Base-by-base conservation (phyloP, 2,888 invertebrate genomes). In the Caenorhabditis virilis region DNA sequence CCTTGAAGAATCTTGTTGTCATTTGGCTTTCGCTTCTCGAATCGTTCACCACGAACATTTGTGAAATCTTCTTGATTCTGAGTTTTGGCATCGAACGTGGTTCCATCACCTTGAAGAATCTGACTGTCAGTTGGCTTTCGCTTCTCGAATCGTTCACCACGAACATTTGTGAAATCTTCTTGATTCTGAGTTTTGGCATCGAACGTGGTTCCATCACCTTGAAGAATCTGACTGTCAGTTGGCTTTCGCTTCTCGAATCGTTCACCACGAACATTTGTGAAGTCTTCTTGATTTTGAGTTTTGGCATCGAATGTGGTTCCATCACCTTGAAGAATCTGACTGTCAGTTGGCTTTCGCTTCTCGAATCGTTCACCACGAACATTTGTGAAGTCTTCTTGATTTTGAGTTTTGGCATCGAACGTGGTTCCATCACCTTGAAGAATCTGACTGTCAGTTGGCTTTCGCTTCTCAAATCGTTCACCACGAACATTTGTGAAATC, bases 211-310 rank as follows among this genome's bases (percentile, higher is more conserved):
- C 43, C 43, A 25, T 43, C 43, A 18, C 11, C 6, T n/a, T 9
- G 22, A 9, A 43, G 13, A 15, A 43, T 18, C 20, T 43, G 13
- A 43, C 20, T 11, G n/a, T 43, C 43, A 13, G 13, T 22, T 5
- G 43, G 43, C 6, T 11, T 22, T 15, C 23, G 5, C 5, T 5
- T 25, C 11, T 22, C 43, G n/a, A n/a, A 43, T 11, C 43, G 13
- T 15, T 43, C 43, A 11, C 43, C 43, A 43, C 43, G 43, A n/a
- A 43, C n/a, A 7, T 9, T 11, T 18, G 13, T 18, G 43, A 22
- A 43, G 43, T 43, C 43, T 18, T 43, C 43, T 25, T 43, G 43
- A 25, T 43, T 43, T n/a, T 43, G 43, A n/a, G 43, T 43, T 22
- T 22, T 43, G 7, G 43, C 22, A 15, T 22, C 25, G n/a, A 43